Evolutionary conservation across 2,797 vertebrate species (phyloP).

Genomic region (Coendou prehensilis): DNA sequence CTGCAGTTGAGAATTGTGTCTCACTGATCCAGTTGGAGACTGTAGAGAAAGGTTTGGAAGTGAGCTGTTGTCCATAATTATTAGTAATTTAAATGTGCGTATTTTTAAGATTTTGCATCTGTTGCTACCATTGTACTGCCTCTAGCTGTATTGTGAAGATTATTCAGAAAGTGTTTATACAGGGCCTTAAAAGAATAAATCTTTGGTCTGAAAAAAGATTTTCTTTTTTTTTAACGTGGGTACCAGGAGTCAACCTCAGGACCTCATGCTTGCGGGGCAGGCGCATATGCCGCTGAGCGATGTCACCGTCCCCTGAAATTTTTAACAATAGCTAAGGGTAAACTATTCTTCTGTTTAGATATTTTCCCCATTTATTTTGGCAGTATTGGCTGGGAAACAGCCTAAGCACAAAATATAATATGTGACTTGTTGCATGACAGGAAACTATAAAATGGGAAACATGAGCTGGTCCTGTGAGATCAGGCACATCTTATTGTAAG

Average conservation of each 20-base stretch:
- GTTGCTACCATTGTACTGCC: neutral
- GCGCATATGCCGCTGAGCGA: too few species aligned
- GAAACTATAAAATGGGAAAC: slow-evolving; percentile 22
- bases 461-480: neutral
- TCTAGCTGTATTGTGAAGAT: neutral
- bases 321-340: neutral
- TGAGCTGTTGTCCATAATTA: neutral
- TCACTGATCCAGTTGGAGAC: slow-evolving; percentile 74
- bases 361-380: neutral
- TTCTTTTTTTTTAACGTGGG: too few species aligned
- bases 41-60: neutral
- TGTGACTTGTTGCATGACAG: neutral
- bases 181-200: neutral
- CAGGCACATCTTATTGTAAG: too few species aligned
- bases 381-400: neutral
- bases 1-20: slow-evolving; percentile 75
- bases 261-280: too few species aligned
- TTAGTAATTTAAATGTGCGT: neutral
- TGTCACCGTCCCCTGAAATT: neutral
- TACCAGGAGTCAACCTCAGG: too few species aligned
- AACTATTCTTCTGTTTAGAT: slow-evolving; percentile 9
- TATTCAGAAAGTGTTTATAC: neutral
- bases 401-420: neutral
- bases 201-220: neutral
- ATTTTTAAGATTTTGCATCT: neutral